Conservation (phyloP, 2,797 vertebrate genomes). For the Myotis planiceps region DNA sequence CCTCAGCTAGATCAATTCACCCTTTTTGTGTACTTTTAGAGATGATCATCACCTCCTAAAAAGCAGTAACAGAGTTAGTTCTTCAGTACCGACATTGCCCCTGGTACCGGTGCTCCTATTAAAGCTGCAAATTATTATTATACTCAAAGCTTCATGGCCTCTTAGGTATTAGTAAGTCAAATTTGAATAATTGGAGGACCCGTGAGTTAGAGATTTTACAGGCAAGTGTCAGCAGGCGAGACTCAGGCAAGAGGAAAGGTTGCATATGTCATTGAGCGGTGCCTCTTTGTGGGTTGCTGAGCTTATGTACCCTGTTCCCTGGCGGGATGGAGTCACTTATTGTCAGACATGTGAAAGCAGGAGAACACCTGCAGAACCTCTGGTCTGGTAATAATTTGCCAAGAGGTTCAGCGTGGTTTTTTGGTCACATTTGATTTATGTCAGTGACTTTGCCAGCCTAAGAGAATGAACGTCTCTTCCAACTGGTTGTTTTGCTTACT, state of each 20-base stretch:
- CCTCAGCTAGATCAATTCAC: not conserved
- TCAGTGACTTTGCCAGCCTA: not conserved
- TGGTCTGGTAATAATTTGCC: not conserved
- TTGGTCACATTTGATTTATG: not conserved
- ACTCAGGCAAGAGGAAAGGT: not conserved
- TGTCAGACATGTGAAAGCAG: not conserved
- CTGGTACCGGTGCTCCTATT: not conserved
- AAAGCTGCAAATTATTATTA: not conserved
- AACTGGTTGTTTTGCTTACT: not conserved
- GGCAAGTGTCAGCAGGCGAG: not conserved
- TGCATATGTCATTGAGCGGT: fast-evolving
- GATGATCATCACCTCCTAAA: not conserved
- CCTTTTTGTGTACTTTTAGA: not conserved
- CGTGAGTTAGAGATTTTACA: not conserved
- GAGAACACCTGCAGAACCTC: not conserved
- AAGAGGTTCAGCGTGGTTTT: not conserved
- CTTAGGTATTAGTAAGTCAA: not conserved
- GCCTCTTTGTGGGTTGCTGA: not conserved
- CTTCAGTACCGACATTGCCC: not conserved
- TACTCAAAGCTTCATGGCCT: not conserved
- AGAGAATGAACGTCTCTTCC: not conserved
- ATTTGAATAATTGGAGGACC: not conserved
- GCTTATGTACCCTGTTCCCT: fast-evolving
- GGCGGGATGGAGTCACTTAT: fast-evolving
- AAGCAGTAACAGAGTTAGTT: not conserved